Percentiles rank a stretch among this genome's conserved stretches.
These are phyloP conservation scores for Numenius phaeopus DNA, from an alignment of 2,797 vertebrate genomes.

Conservation along the genomic window DNA sequence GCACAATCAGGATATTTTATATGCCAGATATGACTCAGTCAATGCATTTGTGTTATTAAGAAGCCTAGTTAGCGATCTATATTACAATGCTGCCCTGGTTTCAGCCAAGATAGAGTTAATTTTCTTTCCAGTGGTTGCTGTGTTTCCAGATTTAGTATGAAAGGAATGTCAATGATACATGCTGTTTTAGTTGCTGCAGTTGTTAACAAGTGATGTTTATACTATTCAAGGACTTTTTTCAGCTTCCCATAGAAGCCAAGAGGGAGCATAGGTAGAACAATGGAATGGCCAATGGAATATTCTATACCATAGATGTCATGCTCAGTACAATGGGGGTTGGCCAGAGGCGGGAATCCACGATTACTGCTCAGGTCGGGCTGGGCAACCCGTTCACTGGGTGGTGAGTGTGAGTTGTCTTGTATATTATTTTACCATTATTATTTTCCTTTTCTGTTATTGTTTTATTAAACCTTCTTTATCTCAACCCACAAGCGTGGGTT, in stretches of 20 bases:
- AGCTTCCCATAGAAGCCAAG: background rate
- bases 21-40: background rate
- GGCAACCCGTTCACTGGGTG: background rate
- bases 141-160: background rate
- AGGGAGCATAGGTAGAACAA: background rate
- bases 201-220: background rate
- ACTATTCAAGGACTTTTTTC: background rate
- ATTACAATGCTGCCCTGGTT: background rate
- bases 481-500: background rate
- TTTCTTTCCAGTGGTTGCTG: background rate
- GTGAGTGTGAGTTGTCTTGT: background rate
- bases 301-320: background rate
- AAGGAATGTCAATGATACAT: background rate
- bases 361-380: background rate
- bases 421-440: background rate
- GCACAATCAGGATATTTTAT: fast-evolving
- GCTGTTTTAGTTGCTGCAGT: background rate
- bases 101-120: background rate
- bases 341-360: too few species aligned
- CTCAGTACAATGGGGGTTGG: background rate
- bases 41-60: background rate
- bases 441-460: background rate
- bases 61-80: background rate
- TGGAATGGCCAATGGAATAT: background rate
- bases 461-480: background rate